Percentiles rank a stretch among this genome's conserved stretches.
These are phyloP conservation scores for Xenopus borealis DNA, from an alignment of 2,113 vertebrate genomes.

Conservation along the genomic window DNA sequence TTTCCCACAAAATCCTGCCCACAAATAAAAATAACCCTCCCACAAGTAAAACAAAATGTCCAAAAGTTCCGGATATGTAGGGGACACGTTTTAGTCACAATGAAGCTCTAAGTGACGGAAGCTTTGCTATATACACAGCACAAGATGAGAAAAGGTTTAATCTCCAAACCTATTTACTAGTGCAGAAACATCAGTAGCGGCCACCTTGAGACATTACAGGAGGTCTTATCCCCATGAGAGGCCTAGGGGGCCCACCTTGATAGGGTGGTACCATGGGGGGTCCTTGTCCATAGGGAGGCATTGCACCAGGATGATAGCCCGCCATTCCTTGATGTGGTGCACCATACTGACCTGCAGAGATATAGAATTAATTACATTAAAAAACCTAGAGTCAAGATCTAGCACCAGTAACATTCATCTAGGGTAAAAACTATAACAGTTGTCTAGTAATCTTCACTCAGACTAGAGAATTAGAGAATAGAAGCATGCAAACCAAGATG, in stretches of 20 bases:
- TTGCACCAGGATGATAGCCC: constrained; percentile 89
- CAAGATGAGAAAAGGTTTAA: constrained; percentile 95
- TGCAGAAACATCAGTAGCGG: constrained; percentile 90
- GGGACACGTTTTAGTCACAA: constrained; percentile 80
- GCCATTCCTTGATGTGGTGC: constrained; percentile 94
- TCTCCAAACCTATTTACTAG: constrained; percentile 94
- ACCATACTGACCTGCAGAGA: constrained; percentile 87
- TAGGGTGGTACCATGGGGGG: constrained; percentile 93
- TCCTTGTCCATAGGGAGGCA: constrained; percentile 93
- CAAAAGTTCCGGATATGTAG: constrained; percentile 81
- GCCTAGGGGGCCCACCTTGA: constrained; percentile 90
- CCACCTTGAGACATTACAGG: constrained; percentile 97
- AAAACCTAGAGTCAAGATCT: too few relatives aligned
- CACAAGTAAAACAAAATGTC: constrained; percentile 82
- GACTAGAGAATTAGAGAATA: too few relatives aligned
- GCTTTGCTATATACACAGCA: constrained; percentile 86
- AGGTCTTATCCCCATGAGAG: constrained; percentile 96
- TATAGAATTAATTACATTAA: constrained; percentile 28
- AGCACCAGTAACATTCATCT: too few relatives aligned
- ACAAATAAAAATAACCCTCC: constrained; percentile 63
- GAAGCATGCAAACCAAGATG: too few relatives aligned
- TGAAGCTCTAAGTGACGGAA: constrained; percentile 83
- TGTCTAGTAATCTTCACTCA: too few relatives aligned
- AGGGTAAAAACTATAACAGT: too few relatives aligned
- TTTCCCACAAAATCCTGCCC: constrained; percentile 60